Base-by-base conservation (phyloP, 2,888 invertebrate genomes). In the Nezara viridula region DNA sequence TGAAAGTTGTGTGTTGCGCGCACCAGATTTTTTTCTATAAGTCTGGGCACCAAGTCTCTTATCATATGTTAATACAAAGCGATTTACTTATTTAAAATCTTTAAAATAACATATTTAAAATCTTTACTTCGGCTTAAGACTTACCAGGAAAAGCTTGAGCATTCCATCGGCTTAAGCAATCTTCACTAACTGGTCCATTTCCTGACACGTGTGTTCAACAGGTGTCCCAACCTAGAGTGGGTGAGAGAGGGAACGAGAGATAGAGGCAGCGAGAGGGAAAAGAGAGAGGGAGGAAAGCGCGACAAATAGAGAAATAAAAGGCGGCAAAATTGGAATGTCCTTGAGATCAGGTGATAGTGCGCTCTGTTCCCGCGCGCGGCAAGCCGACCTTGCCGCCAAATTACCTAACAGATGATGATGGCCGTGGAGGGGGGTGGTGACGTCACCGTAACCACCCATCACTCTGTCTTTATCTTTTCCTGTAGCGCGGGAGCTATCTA, bases 301-400 rank as follows among this genome's bases (percentile, higher is more conserved):
- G 66, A 73, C 66, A 73, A 73, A 73, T 73, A 73, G 66, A 73
- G 66, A 73, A 73, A 73, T 73, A 73, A 73, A 73, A 73, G 66
- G 66, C 66, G 32, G 66, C 66, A 73, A 73, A 73, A 73, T 73
- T 19, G 66, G 66, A 73, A 73, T 73, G 66, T 37, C 66, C 66
- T 73, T 73, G 66, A 7, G 21, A 73, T 73, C 66, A 73, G 66
- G 66, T 73, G 66, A 73, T 73, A 37, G 66, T 73, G n/a, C 60
- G 55, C 55, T 55, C n/a, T 55, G 27, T 60, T 73, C 66, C 66
- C 66, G 66, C 66, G 66, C 66, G 66, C 6, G 66, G 66, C 32
- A 73, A 37, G 16, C 27, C 37, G 66, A 73, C 66, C 66, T 73
- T 73, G 66, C 66, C 66, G 66, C 66, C 66, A 73, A 73, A 73